Evolutionary conservation across 2,113 vertebrate genomes (phyloP), one percentile per base, ranked within the genome.

Genomic region (Austrofundulus limnaeus): DNA sequence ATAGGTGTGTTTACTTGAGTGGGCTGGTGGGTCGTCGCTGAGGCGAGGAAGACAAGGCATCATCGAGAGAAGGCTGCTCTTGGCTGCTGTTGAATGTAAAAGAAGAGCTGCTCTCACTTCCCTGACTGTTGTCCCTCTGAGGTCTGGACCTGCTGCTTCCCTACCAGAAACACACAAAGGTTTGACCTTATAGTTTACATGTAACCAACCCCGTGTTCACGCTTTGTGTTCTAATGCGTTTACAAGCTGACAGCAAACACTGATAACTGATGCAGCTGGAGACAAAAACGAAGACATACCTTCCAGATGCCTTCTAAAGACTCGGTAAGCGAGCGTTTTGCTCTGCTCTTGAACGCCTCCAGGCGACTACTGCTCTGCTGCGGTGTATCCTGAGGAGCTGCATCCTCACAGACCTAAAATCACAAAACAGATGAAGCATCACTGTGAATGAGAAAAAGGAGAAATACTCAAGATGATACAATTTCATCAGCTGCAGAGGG

Each of bases 231-330:
- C 24, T 1, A 16, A 25, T 24, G 5, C 10, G 5, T 17, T 57
- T 16, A 2, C 23, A 25, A 12, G 11, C 6, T 6, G 39, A 24
- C 24, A 46, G 15, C 15, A 28, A 11, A 21, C 15, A 45, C 17
- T 45, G 4, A 45, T 41, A 41, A 41, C 6, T 17, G 15, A 43
- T n/a, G n/a, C n/a, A n/a, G n/a, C n/a, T n/a, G n/a, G n/a, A n/a
- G n/a, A n/a, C n/a, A n/a, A n/a, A n/a, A n/a, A n/a, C n/a, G n/a
- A n/a, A n/a, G n/a, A 24, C 19, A 31, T 77, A 92, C 92, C 90
- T 91, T 93, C 92, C 90, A 92, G 87, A 95, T 98, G 54, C 92
- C 97, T 88, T 98, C 96, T 70, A 99, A 81, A 2, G 96, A 98
- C 73, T 98, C 96, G 0, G 96, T 95, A 47, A 98, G 89, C 31